Conservation (phyloP, 2,888 invertebrate genomes). For the Eristalinus sepulchralis region DNA sequence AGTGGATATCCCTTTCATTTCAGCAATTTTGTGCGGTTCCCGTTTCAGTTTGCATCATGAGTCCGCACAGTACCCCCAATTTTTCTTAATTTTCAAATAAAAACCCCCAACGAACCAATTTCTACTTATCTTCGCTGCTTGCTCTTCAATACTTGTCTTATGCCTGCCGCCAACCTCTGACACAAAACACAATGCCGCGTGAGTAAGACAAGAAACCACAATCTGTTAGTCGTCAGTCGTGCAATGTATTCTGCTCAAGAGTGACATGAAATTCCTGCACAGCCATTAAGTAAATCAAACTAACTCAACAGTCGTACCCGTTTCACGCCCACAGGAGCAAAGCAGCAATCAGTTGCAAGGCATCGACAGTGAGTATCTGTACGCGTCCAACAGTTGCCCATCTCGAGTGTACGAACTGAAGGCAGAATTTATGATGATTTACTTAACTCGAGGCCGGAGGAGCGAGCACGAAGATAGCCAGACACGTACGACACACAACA, state of each 20-base stretch:
- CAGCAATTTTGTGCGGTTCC: too few relatives aligned
- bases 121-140: too few relatives aligned
- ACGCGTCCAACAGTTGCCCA: background rate
- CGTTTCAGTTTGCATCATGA: too few relatives aligned
- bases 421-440: conserved; percentile 55
- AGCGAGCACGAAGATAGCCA: background rate
- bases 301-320: background rate
- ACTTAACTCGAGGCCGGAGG: conserved; percentile 13
- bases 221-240: background rate
- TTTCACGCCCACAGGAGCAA: conserved; percentile 2
- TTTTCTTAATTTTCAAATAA: too few relatives aligned
- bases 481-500: conserved; percentile 32
- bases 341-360: conserved; percentile 4
- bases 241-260: background rate
- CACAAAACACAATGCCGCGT: too few relatives aligned
- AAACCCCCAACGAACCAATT: too few relatives aligned
- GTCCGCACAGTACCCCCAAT: too few relatives aligned
- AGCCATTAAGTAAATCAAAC: background rate
- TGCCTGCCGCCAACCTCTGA: too few relatives aligned
- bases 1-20: too few relatives aligned
- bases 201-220: background rate
- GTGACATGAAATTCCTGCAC: background rate
- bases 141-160: too few relatives aligned
- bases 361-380: background rate
- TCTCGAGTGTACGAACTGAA: background rate